Conservation (phyloP, 2,888 invertebrate genomes). For the Campopleginae sp. region DNA sequence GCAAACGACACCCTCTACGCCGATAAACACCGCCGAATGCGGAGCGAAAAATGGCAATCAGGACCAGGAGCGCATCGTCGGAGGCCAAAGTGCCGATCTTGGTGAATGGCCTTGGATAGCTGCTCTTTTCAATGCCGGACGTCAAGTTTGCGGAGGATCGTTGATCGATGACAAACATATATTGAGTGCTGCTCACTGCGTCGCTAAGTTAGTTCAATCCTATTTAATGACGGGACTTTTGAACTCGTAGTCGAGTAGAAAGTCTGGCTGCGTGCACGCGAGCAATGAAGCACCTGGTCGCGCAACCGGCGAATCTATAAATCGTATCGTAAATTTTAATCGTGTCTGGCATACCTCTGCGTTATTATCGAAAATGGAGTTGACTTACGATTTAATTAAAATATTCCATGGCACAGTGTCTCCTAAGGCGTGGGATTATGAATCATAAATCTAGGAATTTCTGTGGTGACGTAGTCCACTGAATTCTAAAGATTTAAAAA, state of each 20-base stretch:
- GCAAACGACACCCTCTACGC: slow-evolving; percentile 62
- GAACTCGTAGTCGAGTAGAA: background rate
- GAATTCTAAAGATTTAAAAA: background rate
- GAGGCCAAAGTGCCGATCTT: slow-evolving; percentile 92
- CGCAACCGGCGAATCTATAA: background rate
- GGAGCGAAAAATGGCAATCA: slow-evolving; percentile 92
- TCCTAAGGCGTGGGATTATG: background rate
- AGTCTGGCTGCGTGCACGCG: background rate
- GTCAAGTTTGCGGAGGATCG: slow-evolving; percentile 95
- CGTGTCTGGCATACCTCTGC: background rate
- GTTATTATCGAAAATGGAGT: background rate
- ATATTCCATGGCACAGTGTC: background rate
- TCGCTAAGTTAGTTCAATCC: slow-evolving; percentile 90
- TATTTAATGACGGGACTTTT: background rate
- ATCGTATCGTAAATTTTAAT: background rate
- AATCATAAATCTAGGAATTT: background rate
- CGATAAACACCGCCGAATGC: slow-evolving; percentile 85
- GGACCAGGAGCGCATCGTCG: slow-evolving; percentile 94
- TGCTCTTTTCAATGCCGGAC: slow-evolving; percentile 92
- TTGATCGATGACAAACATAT: slow-evolving; percentile 92
- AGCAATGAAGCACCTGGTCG: slow-evolving; percentile 2
- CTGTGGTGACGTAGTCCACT: background rate
- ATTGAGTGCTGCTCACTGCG: slow-evolving; percentile 94
- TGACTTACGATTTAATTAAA: background rate
- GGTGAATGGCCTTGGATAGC: slow-evolving; percentile 95